Conservation (phyloP, 2,113 vertebrate species). For the Passer domesticus region DNA sequence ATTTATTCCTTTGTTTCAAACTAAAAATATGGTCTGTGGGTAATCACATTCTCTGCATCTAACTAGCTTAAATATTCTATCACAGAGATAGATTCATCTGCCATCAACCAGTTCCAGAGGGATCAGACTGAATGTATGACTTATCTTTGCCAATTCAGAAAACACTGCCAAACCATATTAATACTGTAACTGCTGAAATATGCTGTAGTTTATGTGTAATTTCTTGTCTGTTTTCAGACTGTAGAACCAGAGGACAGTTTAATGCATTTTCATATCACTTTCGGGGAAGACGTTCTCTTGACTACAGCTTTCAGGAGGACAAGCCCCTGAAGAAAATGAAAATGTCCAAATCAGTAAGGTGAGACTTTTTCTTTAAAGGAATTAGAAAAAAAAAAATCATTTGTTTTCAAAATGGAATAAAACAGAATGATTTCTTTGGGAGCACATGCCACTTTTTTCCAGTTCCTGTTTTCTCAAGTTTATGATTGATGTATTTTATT, state of each 20-base stretch:
- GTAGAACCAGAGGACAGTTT: constrained; percentile 95
- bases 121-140: not conserved
- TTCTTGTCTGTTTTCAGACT: constrained; percentile 78
- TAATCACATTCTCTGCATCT: not conserved
- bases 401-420: not conserved
- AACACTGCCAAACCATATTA: not conserved
- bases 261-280: constrained; percentile 94
- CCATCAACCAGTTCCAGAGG: not conserved
- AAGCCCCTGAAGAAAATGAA: constrained; percentile 47
- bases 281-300: constrained; percentile 87
- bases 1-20: not conserved
- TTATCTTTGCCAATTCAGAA: not conserved
- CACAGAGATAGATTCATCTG: not conserved
- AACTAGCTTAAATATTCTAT: not conserved
- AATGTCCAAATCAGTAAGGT: constrained; percentile 58
- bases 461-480: not conserved
- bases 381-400: not conserved
- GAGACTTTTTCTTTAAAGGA: not conserved
- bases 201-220: not conserved
- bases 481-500: not conserved
- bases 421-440: not conserved
- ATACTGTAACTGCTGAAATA: not conserved
- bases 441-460: not conserved
- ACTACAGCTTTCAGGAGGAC: constrained; percentile 87
- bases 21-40: not conserved